Conservation (phyloP, 2,888 invertebrate species). For the Chrysodeixis includens region DNA sequence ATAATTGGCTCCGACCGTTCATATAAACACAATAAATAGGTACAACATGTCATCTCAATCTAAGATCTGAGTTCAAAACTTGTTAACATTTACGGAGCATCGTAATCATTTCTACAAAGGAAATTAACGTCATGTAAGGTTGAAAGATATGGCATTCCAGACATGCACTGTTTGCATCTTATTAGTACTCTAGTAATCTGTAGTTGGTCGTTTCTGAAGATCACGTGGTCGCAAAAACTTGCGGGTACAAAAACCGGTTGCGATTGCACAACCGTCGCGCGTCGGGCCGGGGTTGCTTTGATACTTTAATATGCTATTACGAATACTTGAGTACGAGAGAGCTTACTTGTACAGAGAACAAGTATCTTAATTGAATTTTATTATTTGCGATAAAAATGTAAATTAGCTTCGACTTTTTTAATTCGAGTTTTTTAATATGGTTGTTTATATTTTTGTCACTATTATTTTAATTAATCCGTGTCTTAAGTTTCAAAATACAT, state of each 20-base stretch:
- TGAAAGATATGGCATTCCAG: not conserved
- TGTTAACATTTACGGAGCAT: not conserved
- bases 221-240: conserved; percentile 57
- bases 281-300: conserved; percentile 20
- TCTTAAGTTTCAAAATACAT: too few relatives aligned
- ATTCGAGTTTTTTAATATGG: not conserved
- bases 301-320: conserved; percentile 34
- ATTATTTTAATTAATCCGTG: not conserved
- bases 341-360: not conserved
- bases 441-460: conserved; percentile 13
- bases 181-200: conserved; percentile 10
- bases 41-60: not conserved
- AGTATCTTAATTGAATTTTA: conserved; percentile 4
- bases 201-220: conserved; percentile 26
- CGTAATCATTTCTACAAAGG: not conserved
- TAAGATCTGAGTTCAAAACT: not conserved
- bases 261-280: conserved; percentile 35
- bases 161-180: conserved; percentile 8
- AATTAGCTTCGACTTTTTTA: too few relatives aligned
- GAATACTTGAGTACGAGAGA: conserved; percentile 15
- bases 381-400: not conserved
- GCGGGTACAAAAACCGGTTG: conserved; percentile 58
- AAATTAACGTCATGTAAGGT: not conserved
- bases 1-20: not conserved
- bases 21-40: not conserved